Percentiles rank a stretch among this genome's conserved stretches.
Conservation (phyloP, 2,888 invertebrate species). For the Vannuccia rotundouncinata region DNA sequence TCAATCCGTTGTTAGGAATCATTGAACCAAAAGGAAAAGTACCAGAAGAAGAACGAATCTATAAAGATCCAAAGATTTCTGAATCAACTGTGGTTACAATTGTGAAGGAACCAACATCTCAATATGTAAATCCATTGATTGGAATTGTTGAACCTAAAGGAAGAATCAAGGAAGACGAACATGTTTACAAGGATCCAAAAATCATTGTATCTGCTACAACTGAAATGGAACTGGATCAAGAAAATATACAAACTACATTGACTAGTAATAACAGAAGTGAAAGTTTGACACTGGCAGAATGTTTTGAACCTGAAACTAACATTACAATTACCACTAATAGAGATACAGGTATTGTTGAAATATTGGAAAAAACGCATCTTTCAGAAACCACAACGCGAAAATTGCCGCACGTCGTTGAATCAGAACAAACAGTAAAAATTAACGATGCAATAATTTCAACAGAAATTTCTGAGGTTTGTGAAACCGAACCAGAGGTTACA, state of each 20-base stretch:
- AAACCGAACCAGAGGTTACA: not conserved
- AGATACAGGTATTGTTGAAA: not conserved
- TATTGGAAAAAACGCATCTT: not conserved
- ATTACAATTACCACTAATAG: not conserved
- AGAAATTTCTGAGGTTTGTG: not conserved
- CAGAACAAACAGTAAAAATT: not conserved
- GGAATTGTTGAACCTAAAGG: not conserved
- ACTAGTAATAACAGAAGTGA: not conserved
- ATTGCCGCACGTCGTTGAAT: not conserved
- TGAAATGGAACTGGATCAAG: not conserved
- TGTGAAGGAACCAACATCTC: not conserved
- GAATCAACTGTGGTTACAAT: too few species aligned
- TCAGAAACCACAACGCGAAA: not conserved
- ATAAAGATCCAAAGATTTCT: not conserved
- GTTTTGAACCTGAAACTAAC: not conserved
- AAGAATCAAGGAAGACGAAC: not conserved
- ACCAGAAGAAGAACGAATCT: not conserved
- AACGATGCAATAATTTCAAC: not conserved
- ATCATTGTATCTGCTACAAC: not conserved
- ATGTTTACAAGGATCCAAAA: not conserved
- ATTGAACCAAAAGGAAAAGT: not conserved
- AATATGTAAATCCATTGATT: not conserved
- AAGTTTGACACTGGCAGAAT: not conserved
- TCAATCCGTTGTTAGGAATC: conserved; percentile 1
- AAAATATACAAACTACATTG: not conserved